These are phyloP conservation scores for Bovichtus diacanthus DNA, from an alignment of 2,797 vertebrate species.

Conservation along the genomic window DNA sequence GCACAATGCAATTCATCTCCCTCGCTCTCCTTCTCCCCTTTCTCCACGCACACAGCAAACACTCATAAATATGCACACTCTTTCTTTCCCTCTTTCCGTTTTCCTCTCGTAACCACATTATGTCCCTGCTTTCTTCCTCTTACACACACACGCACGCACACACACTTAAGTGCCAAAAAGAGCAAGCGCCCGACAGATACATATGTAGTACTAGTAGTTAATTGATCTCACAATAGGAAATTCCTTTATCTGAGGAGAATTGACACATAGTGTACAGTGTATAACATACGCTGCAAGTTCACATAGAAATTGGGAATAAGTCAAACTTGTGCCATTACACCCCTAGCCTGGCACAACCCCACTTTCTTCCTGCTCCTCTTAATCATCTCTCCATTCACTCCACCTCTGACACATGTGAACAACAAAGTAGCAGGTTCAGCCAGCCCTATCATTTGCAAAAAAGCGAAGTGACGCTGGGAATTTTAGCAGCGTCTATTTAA, in stretches of 20 bases:
- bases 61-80: slow-evolving; percentile 54
- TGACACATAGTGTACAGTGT: not conserved
- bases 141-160: not conserved
- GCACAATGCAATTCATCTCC: slow-evolving; percentile 65
- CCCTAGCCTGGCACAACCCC: not conserved
- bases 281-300: not conserved
- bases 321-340: slow-evolving; percentile 6
- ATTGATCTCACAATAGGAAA: slow-evolving; percentile 27
- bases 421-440: slow-evolving; percentile 55
- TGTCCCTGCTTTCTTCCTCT: not conserved
- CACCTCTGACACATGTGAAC: slow-evolving; percentile 18
- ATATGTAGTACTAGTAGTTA: slow-evolving; percentile 36
- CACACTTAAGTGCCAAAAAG: slow-evolving; percentile 2
- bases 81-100: slow-evolving; percentile 8
- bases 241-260: slow-evolving; percentile 20
- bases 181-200: slow-evolving; percentile 20
- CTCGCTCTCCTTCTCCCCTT: slow-evolving; percentile 25
- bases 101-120: slow-evolving; percentile 19
- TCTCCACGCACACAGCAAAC: slow-evolving; percentile 44
- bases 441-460: slow-evolving; percentile 63
- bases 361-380: not conserved
- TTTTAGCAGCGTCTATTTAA: slow-evolving; percentile 63
- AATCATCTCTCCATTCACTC: slow-evolving; percentile 2
- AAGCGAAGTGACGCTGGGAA: slow-evolving; percentile 49
- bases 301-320: slow-evolving; percentile 16